Conservation (phyloP, 2,113 vertebrate genomes). For the Hippolais icterina region DNA sequence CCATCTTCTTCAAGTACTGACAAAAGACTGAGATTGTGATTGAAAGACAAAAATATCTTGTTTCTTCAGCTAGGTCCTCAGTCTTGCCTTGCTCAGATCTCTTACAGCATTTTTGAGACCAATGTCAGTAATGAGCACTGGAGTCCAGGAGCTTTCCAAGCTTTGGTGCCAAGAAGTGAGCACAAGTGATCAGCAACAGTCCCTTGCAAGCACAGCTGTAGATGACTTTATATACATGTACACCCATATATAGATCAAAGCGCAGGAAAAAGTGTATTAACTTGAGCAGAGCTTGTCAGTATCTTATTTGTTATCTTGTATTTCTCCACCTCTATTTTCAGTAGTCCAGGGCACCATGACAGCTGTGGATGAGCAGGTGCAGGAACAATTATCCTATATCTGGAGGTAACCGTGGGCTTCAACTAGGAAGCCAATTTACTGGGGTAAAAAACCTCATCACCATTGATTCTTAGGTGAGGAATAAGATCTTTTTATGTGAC, state of each 20-base stretch:
- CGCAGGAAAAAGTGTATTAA: neutral
- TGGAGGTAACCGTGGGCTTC: neutral
- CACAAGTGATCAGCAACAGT: neutral
- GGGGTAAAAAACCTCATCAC: neutral
- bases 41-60: neutral
- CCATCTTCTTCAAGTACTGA: neutral
- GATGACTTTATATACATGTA: neutral
- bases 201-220: neutral
- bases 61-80: neutral
- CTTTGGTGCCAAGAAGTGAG: neutral
- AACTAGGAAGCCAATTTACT: neutral
- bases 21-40: neutral
- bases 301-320: neutral
- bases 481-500: neutral
- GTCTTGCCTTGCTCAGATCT: neutral
- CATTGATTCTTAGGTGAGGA: rapidly evolving
- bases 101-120: neutral
- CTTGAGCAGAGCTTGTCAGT: neutral
- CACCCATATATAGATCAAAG: neutral
- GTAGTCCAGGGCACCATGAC: neutral
- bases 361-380: neutral
- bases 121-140: neutral
- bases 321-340: neutral
- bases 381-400: constrained; percentile 5
- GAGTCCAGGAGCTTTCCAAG: neutral